Percentiles rank a stretch among this genome's conserved stretches.
Conservation (phyloP, 2,888 invertebrate genomes). For the Aphodius sticticus region DNA sequence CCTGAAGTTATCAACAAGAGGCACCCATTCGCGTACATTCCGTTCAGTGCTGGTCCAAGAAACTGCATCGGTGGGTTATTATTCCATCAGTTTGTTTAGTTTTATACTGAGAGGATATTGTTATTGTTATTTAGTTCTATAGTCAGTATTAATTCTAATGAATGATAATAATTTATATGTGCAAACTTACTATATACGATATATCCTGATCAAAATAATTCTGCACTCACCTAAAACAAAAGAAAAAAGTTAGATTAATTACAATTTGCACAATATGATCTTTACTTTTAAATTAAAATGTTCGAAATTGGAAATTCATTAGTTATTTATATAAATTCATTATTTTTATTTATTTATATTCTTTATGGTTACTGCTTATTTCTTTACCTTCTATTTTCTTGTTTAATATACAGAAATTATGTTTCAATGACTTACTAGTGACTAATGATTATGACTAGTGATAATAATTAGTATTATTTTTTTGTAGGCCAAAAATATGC, state of each 20-base stretch:
- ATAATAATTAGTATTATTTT: neutral
- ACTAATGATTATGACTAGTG: neutral
- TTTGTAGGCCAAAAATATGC: conserved; percentile 43
- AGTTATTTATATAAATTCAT: too few species aligned
- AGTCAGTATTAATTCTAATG: neutral
- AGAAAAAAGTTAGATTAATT: neutral
- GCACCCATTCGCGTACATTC: conserved; percentile 36
- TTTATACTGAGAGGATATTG: neutral
- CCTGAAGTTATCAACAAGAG: conserved; percentile 30
- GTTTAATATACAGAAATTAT: too few species aligned
- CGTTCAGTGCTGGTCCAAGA: conserved; percentile 37
- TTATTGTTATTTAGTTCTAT: neutral
- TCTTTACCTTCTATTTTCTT: too few species aligned
- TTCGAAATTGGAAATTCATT: too few species aligned
- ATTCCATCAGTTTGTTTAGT: neutral
- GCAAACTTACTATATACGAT: neutral
- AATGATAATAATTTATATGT: neutral
- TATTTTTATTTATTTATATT: too few species aligned
- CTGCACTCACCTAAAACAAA: neutral
- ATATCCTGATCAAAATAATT: neutral
- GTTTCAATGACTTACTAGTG: neutral
- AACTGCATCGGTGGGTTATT: conserved; percentile 36
- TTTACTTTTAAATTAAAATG: too few species aligned
- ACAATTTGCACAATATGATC: neutral
- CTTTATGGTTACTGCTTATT: too few species aligned